Evolutionary conservation across 1,140 invertebrate genomes (phyloP).

Genomic region (Spodoptera frugiperda): DNA sequence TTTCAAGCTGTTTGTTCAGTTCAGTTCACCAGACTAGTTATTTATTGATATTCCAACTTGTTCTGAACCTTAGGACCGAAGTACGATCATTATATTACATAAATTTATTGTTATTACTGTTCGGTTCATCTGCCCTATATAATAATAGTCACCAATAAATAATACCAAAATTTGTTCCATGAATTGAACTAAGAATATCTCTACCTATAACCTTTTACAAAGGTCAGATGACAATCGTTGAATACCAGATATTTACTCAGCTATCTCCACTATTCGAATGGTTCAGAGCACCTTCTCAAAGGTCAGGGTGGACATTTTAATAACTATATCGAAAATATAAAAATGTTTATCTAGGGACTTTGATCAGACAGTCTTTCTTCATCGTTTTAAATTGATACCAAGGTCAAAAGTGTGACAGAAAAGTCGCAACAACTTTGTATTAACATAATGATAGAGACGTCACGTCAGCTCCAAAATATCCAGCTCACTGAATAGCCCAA

Average conservation of each 20-base stretch:
- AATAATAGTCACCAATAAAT: no score
- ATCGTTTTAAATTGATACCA: background rate
- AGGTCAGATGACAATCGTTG: background rate
- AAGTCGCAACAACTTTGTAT: background rate
- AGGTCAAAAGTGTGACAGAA: background rate
- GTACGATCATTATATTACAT: no score
- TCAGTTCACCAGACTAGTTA: no score
- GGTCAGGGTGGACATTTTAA: background rate
- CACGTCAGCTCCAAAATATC: background rate
- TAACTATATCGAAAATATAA: background rate
- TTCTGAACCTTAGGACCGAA: no score
- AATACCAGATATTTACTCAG: constrained; percentile 1
- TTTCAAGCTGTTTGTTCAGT: background rate
- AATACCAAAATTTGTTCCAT: no score
- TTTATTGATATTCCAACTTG: no score
- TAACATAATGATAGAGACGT: background rate
- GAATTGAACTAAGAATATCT: no score
- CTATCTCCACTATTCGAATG: background rate
- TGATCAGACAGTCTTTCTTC: background rate
- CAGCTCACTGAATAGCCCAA: background rate
- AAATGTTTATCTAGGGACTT: background rate
- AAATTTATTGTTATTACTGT: no score
- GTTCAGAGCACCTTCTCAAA: background rate
- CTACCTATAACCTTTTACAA: no score
- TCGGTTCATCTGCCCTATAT: no score